Conservation (phyloP, 2,113 vertebrate species). For the Stigmatopora argus region DNA sequence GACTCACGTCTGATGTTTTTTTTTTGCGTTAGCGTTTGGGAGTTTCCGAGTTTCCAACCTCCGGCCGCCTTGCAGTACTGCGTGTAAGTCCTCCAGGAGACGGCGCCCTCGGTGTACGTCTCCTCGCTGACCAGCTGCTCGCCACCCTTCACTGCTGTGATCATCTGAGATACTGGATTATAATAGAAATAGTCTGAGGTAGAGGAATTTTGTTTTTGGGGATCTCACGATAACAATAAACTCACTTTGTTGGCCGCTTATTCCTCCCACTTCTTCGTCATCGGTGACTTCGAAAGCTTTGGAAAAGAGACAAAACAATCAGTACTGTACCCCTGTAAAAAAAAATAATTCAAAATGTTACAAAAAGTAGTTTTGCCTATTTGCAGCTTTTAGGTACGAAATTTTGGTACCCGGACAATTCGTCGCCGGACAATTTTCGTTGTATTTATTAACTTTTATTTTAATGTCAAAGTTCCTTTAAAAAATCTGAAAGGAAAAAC, state of each 20-base stretch:
- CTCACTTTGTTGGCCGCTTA: conserved; percentile 29
- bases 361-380: neutral
- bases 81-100: conserved; percentile 72
- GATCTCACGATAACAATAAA: neutral
- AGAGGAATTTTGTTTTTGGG: neutral
- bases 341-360: neutral
- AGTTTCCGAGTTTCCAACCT: conserved; percentile 58
- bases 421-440: too few species aligned
- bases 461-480: too few species aligned
- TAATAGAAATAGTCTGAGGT: neutral
- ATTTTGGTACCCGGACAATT: too few species aligned
- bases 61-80: conserved; percentile 73
- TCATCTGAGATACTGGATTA: neutral
- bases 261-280: conserved; percentile 30
- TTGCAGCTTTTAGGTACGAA: too few species aligned
- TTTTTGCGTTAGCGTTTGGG: too few species aligned
- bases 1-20: neutral
- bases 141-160: conserved; percentile 14
- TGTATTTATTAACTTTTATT: too few species aligned
- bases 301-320: conserved; percentile 21
- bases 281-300: conserved; percentile 71
- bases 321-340: neutral
- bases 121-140: conserved; percentile 70
- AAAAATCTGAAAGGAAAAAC: too few species aligned
- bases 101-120: conserved; percentile 47